Evolutionary conservation across 2,797 vertebrate species (phyloP).

Genomic region (Gymnocypris eckloni): DNA sequence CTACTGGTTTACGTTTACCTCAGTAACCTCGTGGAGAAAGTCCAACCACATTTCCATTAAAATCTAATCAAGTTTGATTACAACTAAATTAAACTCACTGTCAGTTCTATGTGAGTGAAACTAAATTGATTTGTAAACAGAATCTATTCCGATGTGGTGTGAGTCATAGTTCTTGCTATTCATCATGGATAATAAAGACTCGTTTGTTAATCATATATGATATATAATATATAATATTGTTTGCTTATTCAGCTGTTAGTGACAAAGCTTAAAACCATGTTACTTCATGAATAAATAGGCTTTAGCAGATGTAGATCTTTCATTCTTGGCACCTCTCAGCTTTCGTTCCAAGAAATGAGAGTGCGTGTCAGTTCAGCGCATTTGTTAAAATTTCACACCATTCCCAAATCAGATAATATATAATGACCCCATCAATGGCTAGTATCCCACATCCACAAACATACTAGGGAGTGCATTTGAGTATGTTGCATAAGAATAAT

Average conservation of each 20-base stretch:
- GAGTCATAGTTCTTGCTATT: not conserved
- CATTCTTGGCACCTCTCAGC: not conserved
- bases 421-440: not conserved
- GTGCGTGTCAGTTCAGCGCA: not conserved
- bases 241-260: not conserved
- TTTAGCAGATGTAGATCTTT: not conserved
- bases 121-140: not conserved
- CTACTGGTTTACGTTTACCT: constrained; percentile 35
- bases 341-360: constrained; percentile 12
- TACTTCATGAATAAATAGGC: not conserved
- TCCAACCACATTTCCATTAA: constrained; percentile 29
- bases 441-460: not conserved
- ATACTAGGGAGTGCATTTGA: not conserved
- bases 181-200: not conserved
- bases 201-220: not conserved
- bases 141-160: not conserved
- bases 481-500: not conserved
- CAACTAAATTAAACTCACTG: constrained; percentile 9
- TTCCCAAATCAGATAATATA: constrained; percentile 23
- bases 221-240: not conserved
- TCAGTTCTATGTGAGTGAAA: not conserved
- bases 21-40: constrained; percentile 9
- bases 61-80: constrained; percentile 27
- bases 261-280: not conserved
- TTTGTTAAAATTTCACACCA: constrained; percentile 4